Percentiles rank a stretch among this genome's conserved stretches.
Conservation (phyloP, 2,113 vertebrate genomes). For the Sphaerodactylus townsendi region DNA sequence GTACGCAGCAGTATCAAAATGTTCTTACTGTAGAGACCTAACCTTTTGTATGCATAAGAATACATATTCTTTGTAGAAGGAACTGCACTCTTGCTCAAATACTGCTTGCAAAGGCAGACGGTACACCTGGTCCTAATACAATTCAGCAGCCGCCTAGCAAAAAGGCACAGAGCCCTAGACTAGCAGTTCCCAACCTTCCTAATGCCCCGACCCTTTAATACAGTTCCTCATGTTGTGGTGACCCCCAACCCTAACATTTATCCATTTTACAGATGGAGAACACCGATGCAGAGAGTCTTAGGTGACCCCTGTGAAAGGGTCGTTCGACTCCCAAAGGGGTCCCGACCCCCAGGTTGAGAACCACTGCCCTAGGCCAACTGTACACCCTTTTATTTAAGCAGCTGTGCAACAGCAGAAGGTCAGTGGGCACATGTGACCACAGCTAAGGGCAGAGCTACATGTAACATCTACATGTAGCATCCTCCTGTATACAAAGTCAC, state of each 20-base stretch:
- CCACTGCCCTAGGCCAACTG: no score
- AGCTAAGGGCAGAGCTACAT: background rate
- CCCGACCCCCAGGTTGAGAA: no score
- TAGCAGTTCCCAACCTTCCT: no score
- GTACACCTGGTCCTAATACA: rapidly evolving
- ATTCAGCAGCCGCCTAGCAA: background rate
- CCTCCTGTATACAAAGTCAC: background rate
- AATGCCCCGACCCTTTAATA: no score
- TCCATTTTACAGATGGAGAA: no score
- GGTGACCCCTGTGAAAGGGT: no score
- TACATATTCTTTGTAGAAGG: background rate
- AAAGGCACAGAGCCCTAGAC: background rate
- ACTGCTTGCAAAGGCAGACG: background rate
- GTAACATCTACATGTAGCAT: background rate
- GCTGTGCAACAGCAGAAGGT: background rate
- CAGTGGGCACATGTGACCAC: background rate
- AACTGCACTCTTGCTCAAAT: background rate
- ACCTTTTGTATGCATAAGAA: background rate
- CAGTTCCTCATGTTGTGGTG: no score
- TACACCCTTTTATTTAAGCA: background rate
- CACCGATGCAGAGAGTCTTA: no score
- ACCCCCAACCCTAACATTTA: no score
- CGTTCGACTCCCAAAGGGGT: no score
- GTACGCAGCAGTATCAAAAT: background rate
- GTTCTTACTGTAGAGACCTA: background rate